Base-by-base conservation (phyloP, 2,888 invertebrate species). In the Drosophila maculinotata region DNA sequence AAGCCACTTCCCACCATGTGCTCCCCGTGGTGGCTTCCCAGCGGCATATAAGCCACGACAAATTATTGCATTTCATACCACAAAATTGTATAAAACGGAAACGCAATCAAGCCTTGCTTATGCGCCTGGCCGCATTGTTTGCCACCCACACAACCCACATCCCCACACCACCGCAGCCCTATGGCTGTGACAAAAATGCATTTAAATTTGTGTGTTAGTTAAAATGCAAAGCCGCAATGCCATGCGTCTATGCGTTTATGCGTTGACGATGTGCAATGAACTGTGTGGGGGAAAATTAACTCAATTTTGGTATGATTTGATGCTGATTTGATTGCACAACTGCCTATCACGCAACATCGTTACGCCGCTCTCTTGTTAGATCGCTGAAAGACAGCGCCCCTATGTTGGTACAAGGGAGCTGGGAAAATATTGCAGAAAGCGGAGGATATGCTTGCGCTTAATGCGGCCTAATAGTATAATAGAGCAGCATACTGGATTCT, bases 71-170 rank as follows among this genome's bases (percentile, higher is more conserved):
- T 87, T 69, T 73, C 64, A 59, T 64, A 65, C 88, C 88, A 69
- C 85, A 84, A 72, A 81, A 83, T 76, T 84, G 74, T 77, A 84
- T 87, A 82, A 77, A 81, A 85, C 79, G 85, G 81, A 88, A 79
- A 88, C 79, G 88, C 86, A 86, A 86, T 86, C 88, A 88, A 77
- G 88, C 67, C 67, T 82, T 63, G 75, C 83, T 82, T 82, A 76
- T 81, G 72, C 64, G 56, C 51, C 68, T 38, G 41, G 60, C 57
- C 86, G 66, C 71, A 66, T 79, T 79, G 82, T 81, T 78, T 79
- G 65, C 30, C n/a, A 7, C 62, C 51, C 6, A 9, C 28, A 14
- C 25, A 14, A 1, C 15, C 44, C 42, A n/a, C 10, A 36, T 12
- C 23, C 3, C n/a, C n/a, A n/a, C n/a, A n/a, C n/a, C n/a, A n/a